Percentiles rank a stretch among this genome's conserved stretches.
Conservation (phyloP, 2,888 invertebrate species). For the Gymnocheta viridis region DNA sequence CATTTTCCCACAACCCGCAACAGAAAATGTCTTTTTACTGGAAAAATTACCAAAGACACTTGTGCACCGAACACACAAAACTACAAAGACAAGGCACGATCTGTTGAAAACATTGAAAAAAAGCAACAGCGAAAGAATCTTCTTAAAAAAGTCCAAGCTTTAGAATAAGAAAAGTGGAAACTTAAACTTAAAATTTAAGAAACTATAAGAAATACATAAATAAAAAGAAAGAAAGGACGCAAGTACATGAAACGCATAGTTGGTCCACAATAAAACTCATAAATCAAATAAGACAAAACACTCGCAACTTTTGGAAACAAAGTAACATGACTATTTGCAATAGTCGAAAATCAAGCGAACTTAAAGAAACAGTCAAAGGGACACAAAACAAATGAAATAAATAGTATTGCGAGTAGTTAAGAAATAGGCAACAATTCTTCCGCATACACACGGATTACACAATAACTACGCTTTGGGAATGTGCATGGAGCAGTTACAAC, state of each 20-base stretch:
- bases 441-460: slow-evolving; percentile 54
- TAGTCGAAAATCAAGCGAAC: slow-evolving; percentile 49
- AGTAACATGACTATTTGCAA: slow-evolving; percentile 61
- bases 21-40: slow-evolving; percentile 68
- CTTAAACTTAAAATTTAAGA: slow-evolving; percentile 45
- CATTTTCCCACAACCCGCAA: slow-evolving; percentile 70
- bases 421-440: slow-evolving; percentile 61
- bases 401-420: slow-evolving; percentile 20
- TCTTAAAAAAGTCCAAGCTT: slow-evolving; percentile 48
- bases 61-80: slow-evolving; percentile 56
- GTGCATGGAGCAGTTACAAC: slow-evolving; percentile 35
- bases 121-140: slow-evolving; percentile 16
- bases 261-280: slow-evolving; percentile 72
- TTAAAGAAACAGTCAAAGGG: slow-evolving; percentile 14
- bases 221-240: slow-evolving; percentile 48
- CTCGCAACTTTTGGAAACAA: slow-evolving; percentile 63
- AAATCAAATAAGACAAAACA: slow-evolving; percentile 73
- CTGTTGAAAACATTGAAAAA: slow-evolving; percentile 62
- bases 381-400: slow-evolving; percentile 28
- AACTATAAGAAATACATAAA: slow-evolving; percentile 11
- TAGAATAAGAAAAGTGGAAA: slow-evolving; percentile 62
- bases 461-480: slow-evolving; percentile 59
- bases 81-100: slow-evolving; percentile 64
- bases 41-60: slow-evolving; percentile 64
- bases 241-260: slow-evolving; percentile 69